These are phyloP conservation scores for Podotricha telesiphe DNA, from an alignment of 2,888 invertebrate genomes.

Conservation along the genomic window DNA sequence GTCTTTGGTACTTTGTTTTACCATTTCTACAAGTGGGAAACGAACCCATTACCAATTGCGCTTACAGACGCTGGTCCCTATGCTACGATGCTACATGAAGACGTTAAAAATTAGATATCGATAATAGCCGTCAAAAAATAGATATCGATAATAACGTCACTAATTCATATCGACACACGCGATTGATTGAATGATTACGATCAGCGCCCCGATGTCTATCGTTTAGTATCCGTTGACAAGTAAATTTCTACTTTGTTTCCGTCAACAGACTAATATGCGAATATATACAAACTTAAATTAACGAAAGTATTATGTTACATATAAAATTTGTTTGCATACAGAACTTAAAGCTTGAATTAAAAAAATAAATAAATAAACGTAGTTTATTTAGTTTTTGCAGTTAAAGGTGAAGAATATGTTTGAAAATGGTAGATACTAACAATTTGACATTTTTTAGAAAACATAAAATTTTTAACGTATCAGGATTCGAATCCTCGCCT, in stretches of 20 bases:
- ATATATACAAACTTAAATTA: background rate
- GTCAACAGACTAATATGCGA: constrained; percentile 19
- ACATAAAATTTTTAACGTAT: too few relatives aligned
- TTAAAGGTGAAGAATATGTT: too few relatives aligned
- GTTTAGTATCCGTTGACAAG: constrained; percentile 43
- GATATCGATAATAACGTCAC: constrained; percentile 60
- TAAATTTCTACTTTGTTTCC: constrained; percentile 44
- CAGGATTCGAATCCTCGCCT: too few relatives aligned
- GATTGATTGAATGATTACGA: constrained; percentile 52
- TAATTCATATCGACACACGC: constrained; percentile 44
- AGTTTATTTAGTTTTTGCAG: background rate
- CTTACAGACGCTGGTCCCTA: too few relatives aligned
- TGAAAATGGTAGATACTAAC: too few relatives aligned
- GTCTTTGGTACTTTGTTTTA: too few relatives aligned
- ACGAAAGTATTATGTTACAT: background rate
- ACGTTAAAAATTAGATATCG: constrained; percentile 50
- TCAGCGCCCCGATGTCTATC: constrained; percentile 50
- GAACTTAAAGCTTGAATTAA: background rate
- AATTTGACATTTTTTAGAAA: too few relatives aligned
- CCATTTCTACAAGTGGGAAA: too few relatives aligned
- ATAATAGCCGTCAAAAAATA: constrained; percentile 48
- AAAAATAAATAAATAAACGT: too few relatives aligned
- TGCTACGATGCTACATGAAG: background rate
- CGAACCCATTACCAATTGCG: too few relatives aligned
- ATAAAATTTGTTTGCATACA: background rate